A percentile compares a stretch with the other conserved stretches of the same genome.
phyloP scores from a whole-genome alignment of 2,113 vertebrate species.

The Chrysochloris asiatica region DNA sequence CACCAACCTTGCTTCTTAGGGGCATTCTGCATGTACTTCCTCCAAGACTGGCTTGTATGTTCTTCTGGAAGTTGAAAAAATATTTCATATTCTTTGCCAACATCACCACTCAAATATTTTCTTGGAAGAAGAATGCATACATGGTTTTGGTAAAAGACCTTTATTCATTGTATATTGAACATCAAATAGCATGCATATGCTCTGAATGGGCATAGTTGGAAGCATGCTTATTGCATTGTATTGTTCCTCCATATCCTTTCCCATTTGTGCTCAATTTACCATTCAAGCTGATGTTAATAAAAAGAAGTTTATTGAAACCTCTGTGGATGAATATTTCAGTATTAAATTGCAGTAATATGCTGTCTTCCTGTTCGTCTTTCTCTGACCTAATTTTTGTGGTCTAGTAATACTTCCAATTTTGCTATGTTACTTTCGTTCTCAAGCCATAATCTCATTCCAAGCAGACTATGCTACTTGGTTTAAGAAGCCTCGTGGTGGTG shows the following conservation, averaged over 20 bases:
- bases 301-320: neutral
- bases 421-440: neutral
- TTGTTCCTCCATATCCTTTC: neutral
- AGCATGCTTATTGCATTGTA: neutral
- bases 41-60: neutral
- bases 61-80: neutral
- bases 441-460: neutral
- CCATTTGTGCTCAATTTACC: neutral
- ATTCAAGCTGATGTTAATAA: neutral
- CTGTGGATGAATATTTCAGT: neutral
- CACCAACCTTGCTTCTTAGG: too few relatives aligned
- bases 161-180: too few relatives aligned
- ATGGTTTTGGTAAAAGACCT: too few relatives aligned
- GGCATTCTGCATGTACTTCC: too few relatives aligned
- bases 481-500: fast-evolving
- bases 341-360: neutral
- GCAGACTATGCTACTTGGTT: neutral
- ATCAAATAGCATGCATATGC: too few relatives aligned
- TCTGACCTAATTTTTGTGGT: neutral
- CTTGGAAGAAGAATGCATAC: too few relatives aligned
- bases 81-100: too few relatives aligned
- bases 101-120: too few relatives aligned
- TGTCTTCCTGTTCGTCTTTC: neutral
- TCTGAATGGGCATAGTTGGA: too few relatives aligned
- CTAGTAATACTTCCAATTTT: neutral